These are phyloP conservation scores for Ammospiza maritima DNA, from an alignment of 2,797 vertebrate species.

Conservation along the genomic window DNA sequence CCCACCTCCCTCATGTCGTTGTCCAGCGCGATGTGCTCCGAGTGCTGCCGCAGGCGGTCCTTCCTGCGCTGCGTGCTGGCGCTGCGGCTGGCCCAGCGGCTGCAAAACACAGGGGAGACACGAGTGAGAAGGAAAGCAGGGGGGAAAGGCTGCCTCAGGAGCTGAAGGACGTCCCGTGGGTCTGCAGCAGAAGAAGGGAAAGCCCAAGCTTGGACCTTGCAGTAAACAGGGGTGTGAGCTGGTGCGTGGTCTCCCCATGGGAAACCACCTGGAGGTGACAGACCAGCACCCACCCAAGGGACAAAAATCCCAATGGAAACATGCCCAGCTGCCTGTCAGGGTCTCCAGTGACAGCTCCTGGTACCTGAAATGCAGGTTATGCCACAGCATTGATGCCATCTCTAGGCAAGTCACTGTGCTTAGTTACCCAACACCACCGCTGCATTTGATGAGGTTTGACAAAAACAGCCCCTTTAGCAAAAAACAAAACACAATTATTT, in stretches of 20 bases:
- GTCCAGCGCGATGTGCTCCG: constrained; percentile 86
- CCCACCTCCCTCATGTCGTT: constrained; percentile 89
- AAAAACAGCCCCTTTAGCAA: neutral
- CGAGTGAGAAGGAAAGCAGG: neutral
- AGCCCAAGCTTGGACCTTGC: neutral
- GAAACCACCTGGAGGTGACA: fast-evolving
- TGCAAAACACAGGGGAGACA: neutral
- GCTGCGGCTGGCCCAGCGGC: constrained; percentile 90
- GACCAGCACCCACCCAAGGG: neutral
- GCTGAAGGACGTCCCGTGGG: fast-evolving
- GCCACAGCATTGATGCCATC: neutral
- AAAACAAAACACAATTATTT: neutral
- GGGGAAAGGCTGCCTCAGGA: neutral
- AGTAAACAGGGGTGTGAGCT: fast-evolving
- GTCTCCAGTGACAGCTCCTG: neutral
- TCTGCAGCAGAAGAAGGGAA: neutral
- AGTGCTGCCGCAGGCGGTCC: constrained; percentile 83
- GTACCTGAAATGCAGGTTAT: neutral
- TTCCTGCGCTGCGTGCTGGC: constrained; percentile 84
- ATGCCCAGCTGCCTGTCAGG: neutral
- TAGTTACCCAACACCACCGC: neutral
- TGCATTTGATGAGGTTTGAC: neutral
- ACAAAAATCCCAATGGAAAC: neutral
- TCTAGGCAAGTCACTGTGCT: neutral
- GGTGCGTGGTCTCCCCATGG: fast-evolving